Evolutionary conservation across 2,113 vertebrate genomes (phyloP), one percentile per base, ranked within the genome.

Genomic region (Empidonax traillii): DNA sequence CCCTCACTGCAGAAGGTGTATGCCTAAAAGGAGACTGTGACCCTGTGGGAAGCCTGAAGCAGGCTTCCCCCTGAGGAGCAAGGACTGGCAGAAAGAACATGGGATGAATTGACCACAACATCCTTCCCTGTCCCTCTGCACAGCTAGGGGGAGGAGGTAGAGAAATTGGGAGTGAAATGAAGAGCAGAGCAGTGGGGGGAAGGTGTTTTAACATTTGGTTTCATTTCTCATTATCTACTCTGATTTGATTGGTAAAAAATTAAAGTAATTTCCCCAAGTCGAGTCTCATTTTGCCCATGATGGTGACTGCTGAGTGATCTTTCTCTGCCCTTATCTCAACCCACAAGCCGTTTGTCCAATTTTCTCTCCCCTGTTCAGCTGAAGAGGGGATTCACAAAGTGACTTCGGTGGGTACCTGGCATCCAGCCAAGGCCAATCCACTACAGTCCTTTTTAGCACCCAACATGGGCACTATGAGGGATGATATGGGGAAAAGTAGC

Each of bases 101-200:
- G 25, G 12, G 46, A 24, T 14, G 15, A n/a, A 43, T 35, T 56
- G 30, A 55, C 24, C 4, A 3, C 1, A 7, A 24, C 5, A 13
- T 23, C 10, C 12, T 46, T 46, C 12, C 7, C 55, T 52, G 20
- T 58, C 5, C 8, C 24, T 16, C 24, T 51, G 52, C 3, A 6
- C 10, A 24, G 18, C 31, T 58, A 6, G 24, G 2, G 1, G 6
- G 25, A 41, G 30, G 21, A 66, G 35, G 10, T 12, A 80, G 27
- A 71, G 14, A 65, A 65, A 72, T 30, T 1, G 9, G 9, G 35
- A n/a, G 17, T n/a, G 52, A 44, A 56, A n/a, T 5, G 5, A 37
- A 55, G n/a, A 77, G 22, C 5, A 15, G 10, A 46, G 16, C 1
- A 3, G 4, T 14, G 16, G 4, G 7, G 21, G 17, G 3, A 31